Evolutionary conservation across 2,888 invertebrate genomes (phyloP).

Genomic region (Pseudoips prasinana): DNA sequence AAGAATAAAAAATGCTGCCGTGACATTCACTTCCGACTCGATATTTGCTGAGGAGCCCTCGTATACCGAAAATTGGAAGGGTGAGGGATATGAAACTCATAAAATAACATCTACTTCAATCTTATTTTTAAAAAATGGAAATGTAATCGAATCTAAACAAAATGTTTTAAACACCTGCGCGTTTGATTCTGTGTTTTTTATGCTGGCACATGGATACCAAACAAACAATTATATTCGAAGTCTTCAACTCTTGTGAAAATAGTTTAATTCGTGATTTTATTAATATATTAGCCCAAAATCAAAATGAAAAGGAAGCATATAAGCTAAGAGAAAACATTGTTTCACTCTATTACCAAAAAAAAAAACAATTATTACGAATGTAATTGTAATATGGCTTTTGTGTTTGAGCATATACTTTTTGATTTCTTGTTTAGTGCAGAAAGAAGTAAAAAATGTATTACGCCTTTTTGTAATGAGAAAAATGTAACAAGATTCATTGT

Average conservation of each 20-base stretch:
- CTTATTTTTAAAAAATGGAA: conserved; percentile 13
- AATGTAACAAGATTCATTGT: conserved; percentile 10
- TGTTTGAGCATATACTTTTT: conserved; percentile 10
- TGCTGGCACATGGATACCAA: conserved; percentile 13
- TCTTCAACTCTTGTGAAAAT: conserved; percentile 8
- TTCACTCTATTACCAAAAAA: conserved; percentile 10
- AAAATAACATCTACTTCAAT: conserved; percentile 13
- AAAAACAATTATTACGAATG: conserved; percentile 13
- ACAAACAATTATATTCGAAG: conserved; percentile 11
- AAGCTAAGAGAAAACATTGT: conserved; percentile 10
- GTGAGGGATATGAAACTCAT: conserved; percentile 13
- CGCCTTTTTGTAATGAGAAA: conserved; percentile 11
- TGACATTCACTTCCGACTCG: conserved; percentile 11
- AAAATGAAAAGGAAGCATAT: conserved; percentile 12
- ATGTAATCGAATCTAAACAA: conserved; percentile 11
- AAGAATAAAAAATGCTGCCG: conserved; percentile 12
- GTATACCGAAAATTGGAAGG: conserved; percentile 14
- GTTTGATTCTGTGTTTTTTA: conserved; percentile 14
- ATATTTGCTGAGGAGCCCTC: conserved; percentile 14
- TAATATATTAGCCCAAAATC: conserved; percentile 12
- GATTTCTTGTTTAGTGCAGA: conserved; percentile 9
- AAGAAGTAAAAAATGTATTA: conserved; percentile 11
- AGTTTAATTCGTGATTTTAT: conserved; percentile 12
- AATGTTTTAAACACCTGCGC: conserved; percentile 13
- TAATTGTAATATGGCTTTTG: conserved; percentile 15